Evolutionary conservation across 2,888 invertebrate species (phyloP).

Genomic region (Eurytoma adleriae): DNA sequence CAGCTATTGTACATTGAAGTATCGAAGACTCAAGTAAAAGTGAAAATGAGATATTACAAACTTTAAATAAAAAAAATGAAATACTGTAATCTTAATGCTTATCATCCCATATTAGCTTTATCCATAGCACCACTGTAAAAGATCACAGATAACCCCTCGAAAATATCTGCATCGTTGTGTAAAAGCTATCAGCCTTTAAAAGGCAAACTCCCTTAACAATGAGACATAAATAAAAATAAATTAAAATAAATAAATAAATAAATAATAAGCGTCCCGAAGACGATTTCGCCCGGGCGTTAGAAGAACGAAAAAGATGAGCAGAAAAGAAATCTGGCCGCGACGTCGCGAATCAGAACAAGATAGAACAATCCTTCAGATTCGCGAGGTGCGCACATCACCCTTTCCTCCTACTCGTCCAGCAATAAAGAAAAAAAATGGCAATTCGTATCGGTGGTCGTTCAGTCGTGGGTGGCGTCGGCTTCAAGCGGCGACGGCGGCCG

Average conservation of each 20-base stretch:
- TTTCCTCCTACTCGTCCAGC: not conserved
- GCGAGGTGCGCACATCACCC: too few relatives aligned
- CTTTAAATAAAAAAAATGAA: too few relatives aligned
- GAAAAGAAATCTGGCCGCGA: too few relatives aligned
- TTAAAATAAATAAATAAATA: constrained; percentile 61
- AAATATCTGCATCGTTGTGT: not conserved
- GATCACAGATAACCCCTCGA: not conserved
- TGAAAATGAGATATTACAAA: too few relatives aligned
- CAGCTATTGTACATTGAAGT: constrained; percentile 14
- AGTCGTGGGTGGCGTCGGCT: not conserved
- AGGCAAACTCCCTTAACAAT: not conserved
- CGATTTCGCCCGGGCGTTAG: too few relatives aligned
- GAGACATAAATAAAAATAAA: constrained; percentile 51
- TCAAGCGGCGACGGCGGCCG: not conserved
- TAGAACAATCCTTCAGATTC: not conserved
- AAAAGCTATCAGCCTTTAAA: constrained; percentile 5
- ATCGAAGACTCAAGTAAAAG: too few relatives aligned
- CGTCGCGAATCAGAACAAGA: not conserved
- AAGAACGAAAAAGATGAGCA: too few relatives aligned
- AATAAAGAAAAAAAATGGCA: constrained; percentile 14
- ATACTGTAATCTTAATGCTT: constrained; percentile 5
- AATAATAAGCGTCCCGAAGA: not conserved
- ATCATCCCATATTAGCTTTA: constrained; percentile 5
- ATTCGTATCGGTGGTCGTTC: not conserved
- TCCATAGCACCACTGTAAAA: not conserved